Conservation (phyloP, 2,797 vertebrate species). For the Numenius phaeopus region DNA sequence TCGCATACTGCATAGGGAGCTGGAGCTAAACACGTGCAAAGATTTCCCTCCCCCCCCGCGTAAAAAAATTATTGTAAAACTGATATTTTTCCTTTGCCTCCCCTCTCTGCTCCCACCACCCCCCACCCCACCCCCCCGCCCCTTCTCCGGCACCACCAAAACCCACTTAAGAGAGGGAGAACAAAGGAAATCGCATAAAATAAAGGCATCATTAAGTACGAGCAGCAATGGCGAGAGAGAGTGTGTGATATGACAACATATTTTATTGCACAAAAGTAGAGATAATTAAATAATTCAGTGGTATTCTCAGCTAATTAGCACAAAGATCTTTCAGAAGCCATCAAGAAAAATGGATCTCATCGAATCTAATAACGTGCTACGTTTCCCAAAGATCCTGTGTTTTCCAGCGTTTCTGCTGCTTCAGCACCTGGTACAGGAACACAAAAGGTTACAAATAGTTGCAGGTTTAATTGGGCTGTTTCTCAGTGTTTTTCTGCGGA, state of each 20-base stretch:
- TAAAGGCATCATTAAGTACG: conserved; percentile 76
- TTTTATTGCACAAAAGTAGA: conserved; percentile 76
- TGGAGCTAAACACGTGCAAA: background rate
- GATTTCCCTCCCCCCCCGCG: background rate
- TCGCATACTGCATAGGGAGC: background rate
- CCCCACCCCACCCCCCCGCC: too few species aligned
- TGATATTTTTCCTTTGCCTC: conserved; percentile 47
- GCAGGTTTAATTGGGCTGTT: background rate
- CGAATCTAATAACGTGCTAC: conserved; percentile 59
- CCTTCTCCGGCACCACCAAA: conserved; percentile 58
- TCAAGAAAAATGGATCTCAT: conserved; percentile 78
- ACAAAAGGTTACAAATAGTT: background rate
- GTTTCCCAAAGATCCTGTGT: conserved; percentile 41
- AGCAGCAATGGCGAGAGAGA: conserved; percentile 73
- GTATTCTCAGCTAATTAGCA: conserved; percentile 79
- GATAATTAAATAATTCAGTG: conserved; percentile 82
- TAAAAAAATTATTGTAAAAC: conserved; percentile 57
- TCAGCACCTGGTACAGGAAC: background rate
- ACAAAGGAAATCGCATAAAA: conserved; percentile 77
- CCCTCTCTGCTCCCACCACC: background rate
- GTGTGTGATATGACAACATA: conserved; percentile 79
- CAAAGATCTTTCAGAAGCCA: conserved; percentile 74
- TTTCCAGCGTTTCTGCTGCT: background rate
- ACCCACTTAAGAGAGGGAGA: conserved; percentile 77
- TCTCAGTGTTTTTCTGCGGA: background rate